Evolutionary conservation across 2,113 vertebrate genomes (phyloP), one percentile per base, ranked within the genome.

Genomic region (Condylura cristata): DNA sequence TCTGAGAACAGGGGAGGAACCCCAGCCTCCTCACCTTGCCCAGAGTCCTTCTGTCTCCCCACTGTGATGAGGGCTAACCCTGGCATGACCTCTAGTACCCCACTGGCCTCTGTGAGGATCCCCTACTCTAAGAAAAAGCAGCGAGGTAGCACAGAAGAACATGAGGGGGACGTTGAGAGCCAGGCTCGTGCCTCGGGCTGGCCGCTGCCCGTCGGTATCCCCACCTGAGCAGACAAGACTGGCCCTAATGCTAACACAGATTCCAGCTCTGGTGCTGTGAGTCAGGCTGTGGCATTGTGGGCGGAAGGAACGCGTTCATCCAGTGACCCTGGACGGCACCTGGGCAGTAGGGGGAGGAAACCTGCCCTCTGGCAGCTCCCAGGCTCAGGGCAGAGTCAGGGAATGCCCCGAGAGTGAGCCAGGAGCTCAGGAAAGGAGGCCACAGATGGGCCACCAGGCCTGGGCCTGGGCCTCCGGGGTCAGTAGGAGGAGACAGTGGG

Each of bases 231-330:
- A 58, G 68, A 81, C 13, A 61, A 30, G 76, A 53, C 28, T 41
- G n/a, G 8, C 3, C 34, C 83, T 41, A 8, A 32, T 37, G 74
- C 48, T 11, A 2, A 41, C 78, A 84, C 17, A 17, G 12, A n/a
- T 32, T 32, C 48, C 20, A 51, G 37, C 37, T 72, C n/a, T n/a
- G 39, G 14, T 8, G 14, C 65, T 18, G 0, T 78, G 80, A 63
- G 44, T 85, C 81, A 94, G 78, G 2, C 26, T 9, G 8, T 76
- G 89, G 39, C 70, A 65, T 75, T 32, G 68, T 30, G 78, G 63
- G 53, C 48, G n/a, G 63, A 70, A 86, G 70, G 82, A 96, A 89
- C 95, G 74, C 91, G 95, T 90, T 90, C 6, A 14, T 61, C 95
- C 3, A 0, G 93, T 63, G 46, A 72, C 32, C 32, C 89, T 71